Conservation (phyloP, 2,113 vertebrate genomes). For the Equus quagga region DNA sequence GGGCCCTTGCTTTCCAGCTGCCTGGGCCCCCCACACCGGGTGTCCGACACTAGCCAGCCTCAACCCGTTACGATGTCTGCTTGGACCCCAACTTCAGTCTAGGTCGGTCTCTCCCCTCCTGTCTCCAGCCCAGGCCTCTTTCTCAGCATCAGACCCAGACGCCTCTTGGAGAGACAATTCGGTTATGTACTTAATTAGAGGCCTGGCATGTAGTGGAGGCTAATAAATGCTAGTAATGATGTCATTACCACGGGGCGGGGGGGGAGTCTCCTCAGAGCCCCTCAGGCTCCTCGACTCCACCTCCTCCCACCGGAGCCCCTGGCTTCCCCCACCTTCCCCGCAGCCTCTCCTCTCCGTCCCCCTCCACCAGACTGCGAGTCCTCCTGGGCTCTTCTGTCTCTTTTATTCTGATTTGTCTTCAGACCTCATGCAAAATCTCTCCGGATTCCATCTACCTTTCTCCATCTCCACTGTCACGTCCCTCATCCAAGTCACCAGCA, state of each 20-base stretch:
- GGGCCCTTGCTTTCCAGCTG: not conserved
- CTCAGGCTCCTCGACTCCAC: not conserved
- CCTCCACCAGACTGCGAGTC: not conserved
- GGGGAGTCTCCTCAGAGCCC: not conserved
- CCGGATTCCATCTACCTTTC: not conserved
- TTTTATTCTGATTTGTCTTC: not conserved
- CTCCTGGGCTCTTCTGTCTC: not conserved
- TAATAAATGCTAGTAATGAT: not conserved
- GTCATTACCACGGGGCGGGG: not conserved
- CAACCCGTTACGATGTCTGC: not conserved
- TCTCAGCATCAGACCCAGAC: not conserved
- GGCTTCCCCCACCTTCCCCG: too few relatives aligned
- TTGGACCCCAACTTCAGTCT: not conserved
- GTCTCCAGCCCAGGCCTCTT: not conserved
- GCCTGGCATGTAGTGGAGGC: not conserved
- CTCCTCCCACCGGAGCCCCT: not conserved
- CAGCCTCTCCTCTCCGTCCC: too few relatives aligned
- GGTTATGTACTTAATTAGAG: not conserved
- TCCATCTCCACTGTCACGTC: not conserved
- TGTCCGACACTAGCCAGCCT: not conserved
- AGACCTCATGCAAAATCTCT: not conserved
- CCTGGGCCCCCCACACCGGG: accelerated
- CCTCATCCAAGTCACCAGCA: not conserved
- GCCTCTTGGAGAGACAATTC: not conserved
- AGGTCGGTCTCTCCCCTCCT: not conserved